Conservation (phyloP, 2,888 invertebrate genomes). For the Napeogenes inachia region DNA sequence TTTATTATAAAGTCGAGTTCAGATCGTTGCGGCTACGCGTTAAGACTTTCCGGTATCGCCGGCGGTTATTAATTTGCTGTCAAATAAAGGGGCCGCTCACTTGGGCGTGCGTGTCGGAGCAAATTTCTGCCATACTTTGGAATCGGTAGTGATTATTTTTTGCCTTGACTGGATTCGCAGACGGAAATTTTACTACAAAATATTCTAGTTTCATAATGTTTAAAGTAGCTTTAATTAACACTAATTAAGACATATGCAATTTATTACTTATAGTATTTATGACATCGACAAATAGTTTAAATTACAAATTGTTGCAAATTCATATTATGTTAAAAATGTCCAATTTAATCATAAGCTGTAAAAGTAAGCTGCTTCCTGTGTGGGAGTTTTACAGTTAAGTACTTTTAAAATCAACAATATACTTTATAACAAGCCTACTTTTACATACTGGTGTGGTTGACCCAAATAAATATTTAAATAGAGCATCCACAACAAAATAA, state of each 20-base stretch:
- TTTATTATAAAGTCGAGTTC: conserved; percentile 64
- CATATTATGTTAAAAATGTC: no score
- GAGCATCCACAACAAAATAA: neutral
- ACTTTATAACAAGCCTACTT: no score
- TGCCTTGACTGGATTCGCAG: conserved; percentile 68
- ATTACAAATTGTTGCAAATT: no score
- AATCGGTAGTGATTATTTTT: conserved; percentile 73
- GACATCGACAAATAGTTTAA: no score
- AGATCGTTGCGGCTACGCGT: conserved; percentile 49
- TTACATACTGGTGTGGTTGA: neutral
- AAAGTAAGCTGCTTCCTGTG: no score
- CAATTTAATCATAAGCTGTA: no score
- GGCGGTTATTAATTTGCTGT: conserved; percentile 76
- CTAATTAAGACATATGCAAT: neutral
- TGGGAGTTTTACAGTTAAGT: no score
- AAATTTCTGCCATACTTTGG: conserved; percentile 76
- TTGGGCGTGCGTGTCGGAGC: conserved; percentile 77
- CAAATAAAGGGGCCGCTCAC: conserved; percentile 78
- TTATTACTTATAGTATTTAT: no score
- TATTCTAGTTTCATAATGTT: conserved; percentile 33
- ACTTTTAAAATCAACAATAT: no score
- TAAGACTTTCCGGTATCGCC: conserved; percentile 61
- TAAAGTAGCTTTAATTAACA: conserved; percentile 49
- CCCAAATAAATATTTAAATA: conserved; percentile 5
- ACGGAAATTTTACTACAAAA: conserved; percentile 61